Base-by-base conservation (phyloP, 2,797 vertebrate genomes). In the Clarias pachynema region DNA sequence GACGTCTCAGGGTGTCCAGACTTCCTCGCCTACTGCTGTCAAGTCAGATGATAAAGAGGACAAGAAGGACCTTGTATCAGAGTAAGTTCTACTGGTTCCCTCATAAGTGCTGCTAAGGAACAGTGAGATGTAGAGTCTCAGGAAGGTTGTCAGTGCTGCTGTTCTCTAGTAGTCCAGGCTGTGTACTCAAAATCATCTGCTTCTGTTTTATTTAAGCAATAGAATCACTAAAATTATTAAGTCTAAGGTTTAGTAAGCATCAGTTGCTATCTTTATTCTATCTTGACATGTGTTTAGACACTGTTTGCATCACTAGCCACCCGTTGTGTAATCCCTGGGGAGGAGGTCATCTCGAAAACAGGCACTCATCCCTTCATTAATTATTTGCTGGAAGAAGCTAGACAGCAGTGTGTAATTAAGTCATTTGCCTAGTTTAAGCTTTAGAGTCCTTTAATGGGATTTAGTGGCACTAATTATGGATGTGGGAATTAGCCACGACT, bases 1-100 rank as follows among this genome's bases (percentile, higher is more conserved):
- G 91, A 99, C 97, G 24, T 99, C 98, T 29, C 98, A 99, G 89
- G 98, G 97, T 44, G 97, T 99, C 34, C 98, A 99, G 92, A 99
- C 98, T 2, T 95, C 96, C 2, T 96, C 96, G 59, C 94, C 95
- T 1, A 95, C 94, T 56, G 20, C 49, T 80, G 34, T 91, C 85
- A 99, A 98, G 90, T 95, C 95, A 63, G 98, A 97, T 26, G 98
- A 98, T 68, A 97, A 97, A 92, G 98, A 99, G 63, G 98, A 99
- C 87, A 98, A 97, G 91, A 98, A 97, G 87, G 98, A 96, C 89
- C 93, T 96, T 3, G 95, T 98, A 78, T 94, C 97, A 87, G 98
- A 99, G 98, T 99, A 90, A 98, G 40, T 7, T 60, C 20, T 40
- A 0, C 26, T 1, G 12, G n/a, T 37, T 57, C 12, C 26, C 81